A percentile compares a stretch with the other conserved stretches of the same genome.
These are phyloP conservation scores for Drosophila bipectinata DNA, from an alignment of 1,140 invertebrate species.

Conservation along the genomic window DNA sequence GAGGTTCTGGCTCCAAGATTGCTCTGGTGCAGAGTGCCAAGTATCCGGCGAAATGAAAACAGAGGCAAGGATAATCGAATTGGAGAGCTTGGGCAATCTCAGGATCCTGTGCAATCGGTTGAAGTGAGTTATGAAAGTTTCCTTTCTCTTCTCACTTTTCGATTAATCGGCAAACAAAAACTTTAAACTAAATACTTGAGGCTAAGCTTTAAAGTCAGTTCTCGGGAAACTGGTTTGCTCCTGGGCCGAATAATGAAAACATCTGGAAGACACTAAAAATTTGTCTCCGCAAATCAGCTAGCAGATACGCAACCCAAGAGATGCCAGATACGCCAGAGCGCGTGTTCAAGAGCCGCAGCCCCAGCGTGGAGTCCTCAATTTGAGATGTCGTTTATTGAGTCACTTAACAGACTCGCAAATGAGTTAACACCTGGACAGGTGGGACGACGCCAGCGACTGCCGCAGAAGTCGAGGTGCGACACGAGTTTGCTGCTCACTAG, in stretches of 20 bases:
- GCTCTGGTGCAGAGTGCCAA: constrained; percentile 13
- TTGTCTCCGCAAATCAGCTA: constrained; percentile 56
- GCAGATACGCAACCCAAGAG: constrained; percentile 10
- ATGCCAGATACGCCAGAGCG: constrained; percentile 11
- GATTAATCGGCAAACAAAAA: constrained; percentile 4
- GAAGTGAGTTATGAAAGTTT: constrained; percentile 7
- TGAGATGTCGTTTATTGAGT: constrained; percentile 75
- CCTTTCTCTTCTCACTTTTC: not conserved
- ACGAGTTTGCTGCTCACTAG: constrained; percentile 27
- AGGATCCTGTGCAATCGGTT: constrained; percentile 3
- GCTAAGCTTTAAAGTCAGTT: not conserved
- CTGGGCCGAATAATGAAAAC: constrained; percentile 43
- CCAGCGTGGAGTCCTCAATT: constrained; percentile 68
- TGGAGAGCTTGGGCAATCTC: constrained; percentile 11
- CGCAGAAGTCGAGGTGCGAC: constrained; percentile 8
- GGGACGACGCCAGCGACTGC: constrained; percentile 8
- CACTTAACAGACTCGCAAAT: constrained; percentile 72
- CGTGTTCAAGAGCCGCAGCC: constrained; percentile 16
- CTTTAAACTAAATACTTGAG: not conserved
- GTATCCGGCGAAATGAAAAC: constrained; percentile 26
- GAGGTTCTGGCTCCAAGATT: constrained; percentile 35
- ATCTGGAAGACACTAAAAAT: constrained; percentile 52
- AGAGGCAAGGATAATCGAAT: constrained; percentile 37
- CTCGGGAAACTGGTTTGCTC: not conserved
- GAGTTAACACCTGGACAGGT: constrained; percentile 73